phyloP scores from a whole-genome alignment of 2,888 invertebrate species.

The Tineola bisselliella region DNA sequence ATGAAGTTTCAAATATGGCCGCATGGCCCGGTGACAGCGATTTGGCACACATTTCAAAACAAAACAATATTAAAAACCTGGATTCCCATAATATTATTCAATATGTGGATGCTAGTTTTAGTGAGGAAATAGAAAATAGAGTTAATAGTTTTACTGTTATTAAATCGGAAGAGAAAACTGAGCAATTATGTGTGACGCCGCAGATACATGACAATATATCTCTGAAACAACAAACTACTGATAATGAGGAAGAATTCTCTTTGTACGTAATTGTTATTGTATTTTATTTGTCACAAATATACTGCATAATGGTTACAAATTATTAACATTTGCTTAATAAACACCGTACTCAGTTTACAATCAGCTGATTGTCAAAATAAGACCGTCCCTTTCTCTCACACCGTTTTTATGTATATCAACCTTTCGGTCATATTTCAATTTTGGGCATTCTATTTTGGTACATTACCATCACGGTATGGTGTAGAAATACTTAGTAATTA shows the following conservation, averaged over 20 bases:
- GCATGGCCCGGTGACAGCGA: constrained; percentile 47
- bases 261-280: constrained; percentile 27
- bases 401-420: constrained; percentile 33
- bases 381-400: constrained; percentile 42
- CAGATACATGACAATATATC: constrained; percentile 22
- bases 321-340: neutral
- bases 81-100: neutral
- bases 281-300: constrained; percentile 10
- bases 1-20: constrained; percentile 45
- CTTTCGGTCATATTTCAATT: constrained; percentile 52
- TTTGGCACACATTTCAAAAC: constrained; percentile 24
- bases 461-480: constrained; percentile 63
- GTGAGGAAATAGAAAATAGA: constrained; percentile 25
- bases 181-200: neutral
- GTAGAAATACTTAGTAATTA: constrained; percentile 33
- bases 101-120: constrained; percentile 19
- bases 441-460: constrained; percentile 67
- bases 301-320: neutral
- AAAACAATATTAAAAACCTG: neutral
- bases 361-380: constrained; percentile 58
- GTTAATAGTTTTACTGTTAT: constrained; percentile 23
- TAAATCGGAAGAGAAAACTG: constrained; percentile 22
- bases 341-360: constrained; percentile 25
- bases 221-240: constrained; percentile 27
- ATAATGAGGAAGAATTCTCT: constrained; percentile 25